Base-by-base conservation (phyloP, 92 coral and sea anemone genomes). In the Parazoanthus atlanticus region DNA sequence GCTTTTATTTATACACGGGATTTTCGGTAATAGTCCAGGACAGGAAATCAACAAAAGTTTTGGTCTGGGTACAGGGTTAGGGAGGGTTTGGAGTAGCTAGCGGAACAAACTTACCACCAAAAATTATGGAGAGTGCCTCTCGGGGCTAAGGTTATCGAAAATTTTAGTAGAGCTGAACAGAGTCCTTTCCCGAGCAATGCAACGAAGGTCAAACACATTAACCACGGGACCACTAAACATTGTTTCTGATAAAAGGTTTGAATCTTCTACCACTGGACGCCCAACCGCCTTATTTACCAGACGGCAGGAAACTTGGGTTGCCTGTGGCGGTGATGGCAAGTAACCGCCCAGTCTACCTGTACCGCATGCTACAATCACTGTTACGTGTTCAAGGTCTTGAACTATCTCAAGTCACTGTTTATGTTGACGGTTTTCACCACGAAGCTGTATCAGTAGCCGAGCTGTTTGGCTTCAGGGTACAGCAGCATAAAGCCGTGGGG, bases 321-420 rank as follows among this genome's bases (percentile, higher is more conserved):
- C 93, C 93, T 26, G 93, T 90, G 49, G 93, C 93, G 5, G 76
- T 90, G 13, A 73, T 90, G 36, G 93, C 93, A 3, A 86, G 93
- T 72, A 90, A 90, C 83, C 86, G 93, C 52, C 93, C 93, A 4
- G 71, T 80, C 56, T 90, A 90, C 64, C 93, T 90, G 33, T 90
- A 86, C 79, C 90, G 93, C 61, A 86, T 69, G 76, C 69, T 90
- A 10, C 90, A 89, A 11, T 86, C 93, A 23, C 84, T 90, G 64
- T 67, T 86, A 38, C 85, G 84, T 0, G 93, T 89, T 28, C 90
- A 90, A 56, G 93, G 93, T 8, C 90, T 86, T 25, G 88, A 86
- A 34, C 56, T 86, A 34, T 88, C 88, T 19, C 89, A 86, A 23
- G 69, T 90, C 29, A 90, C 88, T 17, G 90, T 90, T 61, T 90